These are phyloP conservation scores for Gymnogyps californianus DNA, from an alignment of 2,113 vertebrate species.

Conservation along the genomic window DNA sequence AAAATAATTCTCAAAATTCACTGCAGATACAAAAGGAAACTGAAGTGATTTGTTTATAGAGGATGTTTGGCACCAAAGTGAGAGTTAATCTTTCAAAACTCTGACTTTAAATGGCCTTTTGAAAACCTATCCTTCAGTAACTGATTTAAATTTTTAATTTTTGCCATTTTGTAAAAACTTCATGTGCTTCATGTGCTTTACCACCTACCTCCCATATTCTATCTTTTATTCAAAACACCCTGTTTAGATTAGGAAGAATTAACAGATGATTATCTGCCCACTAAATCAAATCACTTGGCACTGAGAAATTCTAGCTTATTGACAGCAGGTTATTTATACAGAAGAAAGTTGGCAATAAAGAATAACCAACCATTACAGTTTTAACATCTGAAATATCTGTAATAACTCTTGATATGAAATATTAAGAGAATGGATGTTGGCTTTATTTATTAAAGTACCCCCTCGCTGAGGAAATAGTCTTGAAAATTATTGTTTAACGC, in stretches of 20 bases:
- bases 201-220: not conserved
- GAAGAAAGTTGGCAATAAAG: constrained; percentile 34
- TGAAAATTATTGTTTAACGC: not conserved
- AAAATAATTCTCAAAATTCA: not conserved
- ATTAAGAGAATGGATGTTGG: not conserved
- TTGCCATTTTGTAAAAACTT: not conserved
- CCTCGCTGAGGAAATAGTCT: not conserved
- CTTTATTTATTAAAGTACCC: constrained; percentile 26
- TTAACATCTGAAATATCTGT: constrained; percentile 19
- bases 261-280: constrained; percentile 35
- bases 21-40: not conserved
- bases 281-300: constrained; percentile 51
- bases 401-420: constrained; percentile 32
- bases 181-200: not conserved
- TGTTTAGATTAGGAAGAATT: constrained; percentile 35
- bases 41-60: not conserved
- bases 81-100: not conserved
- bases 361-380: not conserved
- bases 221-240: constrained; percentile 8
- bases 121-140: not conserved
- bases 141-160: not conserved
- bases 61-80: not conserved
- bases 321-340: constrained; percentile 35
- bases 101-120: not conserved
- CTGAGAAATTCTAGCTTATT: not conserved